Base-by-base conservation (phyloP, 2,797 vertebrate genomes). In the Melanotaenia maccullochi region DNA sequence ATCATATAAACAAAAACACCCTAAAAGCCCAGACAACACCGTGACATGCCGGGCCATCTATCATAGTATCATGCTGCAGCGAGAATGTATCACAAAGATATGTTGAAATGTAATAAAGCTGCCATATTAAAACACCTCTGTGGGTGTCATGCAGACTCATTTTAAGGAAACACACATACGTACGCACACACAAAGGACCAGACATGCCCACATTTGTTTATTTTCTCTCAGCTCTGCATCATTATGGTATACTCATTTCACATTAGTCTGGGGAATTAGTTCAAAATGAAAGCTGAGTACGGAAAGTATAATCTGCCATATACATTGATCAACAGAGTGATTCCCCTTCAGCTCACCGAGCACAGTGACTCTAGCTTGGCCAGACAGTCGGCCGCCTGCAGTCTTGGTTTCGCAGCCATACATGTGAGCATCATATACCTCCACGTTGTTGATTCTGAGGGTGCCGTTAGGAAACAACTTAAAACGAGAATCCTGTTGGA, bases 371-470 rank as follows among this genome's bases (percentile, higher is more conserved):
- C 95, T 93, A 0, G 96, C 97, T 0, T 95, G 94, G 24, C 94
- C 97, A 35, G 84, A 94, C 1, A 99, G 93, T 65, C 86, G 84
- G 63, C 97, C 98, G 0, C 94, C 96, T 0, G 86, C 90, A 0
- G 96, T 97, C 84, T 90, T 95, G 89, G 96, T 95, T 84, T 95
- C 91, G 0, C 98, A 99, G 85, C 93, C 94, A 80, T 97, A 99
- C 61, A 93, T 71, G 0, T 95, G 96, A 0, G 96, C 96, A 0
- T 99, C 98, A 0, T 98, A 98, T n/a, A 99, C 97, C 84, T 99
- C 97, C 86, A 98, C 97, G 0, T 84, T 97, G 91, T 97, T 97
- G 91, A 99, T 98, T 75, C 96, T 95, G 73, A 99, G 92, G 0
- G 96, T 97, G 69, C 98, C 98, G 0, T 99, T 99, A 62, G 93